These are phyloP conservation scores for Hippolais icterina DNA, from an alignment of 2,113 vertebrate genomes.

Conservation along the genomic window DNA sequence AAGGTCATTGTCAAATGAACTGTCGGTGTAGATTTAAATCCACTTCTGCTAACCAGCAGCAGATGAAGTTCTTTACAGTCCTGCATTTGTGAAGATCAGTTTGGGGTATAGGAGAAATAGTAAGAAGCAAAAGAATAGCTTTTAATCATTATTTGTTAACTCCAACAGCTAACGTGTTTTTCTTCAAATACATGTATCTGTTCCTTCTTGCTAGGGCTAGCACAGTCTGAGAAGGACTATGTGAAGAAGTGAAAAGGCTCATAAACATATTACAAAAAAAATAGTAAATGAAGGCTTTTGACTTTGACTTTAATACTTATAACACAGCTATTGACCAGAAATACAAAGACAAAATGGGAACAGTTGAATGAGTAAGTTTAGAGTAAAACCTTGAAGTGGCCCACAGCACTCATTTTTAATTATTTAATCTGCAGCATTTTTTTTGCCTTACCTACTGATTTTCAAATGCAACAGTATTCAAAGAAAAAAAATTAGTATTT, in stretches of 20 bases:
- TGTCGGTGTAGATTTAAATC: conserved; percentile 83
- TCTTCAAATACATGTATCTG: conserved; percentile 22
- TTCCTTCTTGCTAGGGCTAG: conserved; percentile 43
- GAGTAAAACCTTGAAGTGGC: conserved; percentile 47
- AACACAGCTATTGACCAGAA: conserved; percentile 63
- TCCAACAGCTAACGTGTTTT: conserved; percentile 59
- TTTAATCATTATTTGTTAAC: conserved; percentile 68
- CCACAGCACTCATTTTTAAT: conserved; percentile 44
- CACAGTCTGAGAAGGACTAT: not conserved
- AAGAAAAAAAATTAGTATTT: not conserved
- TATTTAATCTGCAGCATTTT: conserved; percentile 19
- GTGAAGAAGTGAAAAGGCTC: conserved; percentile 49
- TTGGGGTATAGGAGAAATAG: conserved; percentile 66
- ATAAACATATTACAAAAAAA: conserved; percentile 53
- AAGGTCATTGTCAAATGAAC: conserved; percentile 89
- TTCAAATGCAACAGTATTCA: conserved; percentile 25
- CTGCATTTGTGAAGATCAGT: conserved; percentile 71
- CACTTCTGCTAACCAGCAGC: conserved; percentile 76
- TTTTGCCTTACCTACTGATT: conserved; percentile 27
- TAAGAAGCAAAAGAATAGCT: conserved; percentile 63
- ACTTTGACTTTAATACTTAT: not conserved
- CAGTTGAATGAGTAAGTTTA: conserved; percentile 62
- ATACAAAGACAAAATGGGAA: conserved; percentile 53
- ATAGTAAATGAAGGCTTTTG: conserved; percentile 1
- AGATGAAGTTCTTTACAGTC: conserved; percentile 74